These are phyloP conservation scores for Ahaetulla prasina DNA, from an alignment of 2,113 vertebrate genomes.

Conservation along the genomic window DNA sequence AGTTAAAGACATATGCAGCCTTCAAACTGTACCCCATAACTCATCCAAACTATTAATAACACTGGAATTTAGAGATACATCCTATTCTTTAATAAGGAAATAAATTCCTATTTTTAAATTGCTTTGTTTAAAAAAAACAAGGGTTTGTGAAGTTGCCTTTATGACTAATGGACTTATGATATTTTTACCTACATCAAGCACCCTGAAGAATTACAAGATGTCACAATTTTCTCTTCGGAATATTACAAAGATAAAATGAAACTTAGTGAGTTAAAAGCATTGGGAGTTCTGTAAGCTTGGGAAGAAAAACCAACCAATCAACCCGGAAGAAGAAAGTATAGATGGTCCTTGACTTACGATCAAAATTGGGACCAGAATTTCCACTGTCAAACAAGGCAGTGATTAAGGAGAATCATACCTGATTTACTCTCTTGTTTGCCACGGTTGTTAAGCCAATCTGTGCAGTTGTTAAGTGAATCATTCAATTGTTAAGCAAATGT, in stretches of 20 bases:
- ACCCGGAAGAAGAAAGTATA: background rate
- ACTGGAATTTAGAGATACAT: background rate
- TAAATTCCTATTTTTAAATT: background rate
- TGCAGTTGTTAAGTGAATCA: background rate
- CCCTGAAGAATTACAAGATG: constrained; percentile 1
- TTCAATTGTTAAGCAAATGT: background rate
- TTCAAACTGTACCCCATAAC: background rate
- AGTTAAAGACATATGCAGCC: background rate
- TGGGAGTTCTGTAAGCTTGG: background rate
- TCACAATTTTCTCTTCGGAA: background rate
- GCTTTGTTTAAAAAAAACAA: background rate
- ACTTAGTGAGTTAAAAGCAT: background rate
- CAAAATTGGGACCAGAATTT: background rate
- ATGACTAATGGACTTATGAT: constrained; percentile 5
- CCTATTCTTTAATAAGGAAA: background rate
- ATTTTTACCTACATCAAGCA: background rate
- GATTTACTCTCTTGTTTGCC: background rate
- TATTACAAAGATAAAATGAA: background rate
- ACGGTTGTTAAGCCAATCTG: background rate
- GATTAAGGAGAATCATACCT: background rate
- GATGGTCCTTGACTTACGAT: background rate
- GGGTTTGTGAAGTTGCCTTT: background rate
- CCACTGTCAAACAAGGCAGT: background rate
- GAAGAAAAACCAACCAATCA: background rate
- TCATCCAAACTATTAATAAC: background rate